phyloP scores from a whole-genome alignment of 2,113 vertebrate species.

The Polypterus bichir region DNA sequence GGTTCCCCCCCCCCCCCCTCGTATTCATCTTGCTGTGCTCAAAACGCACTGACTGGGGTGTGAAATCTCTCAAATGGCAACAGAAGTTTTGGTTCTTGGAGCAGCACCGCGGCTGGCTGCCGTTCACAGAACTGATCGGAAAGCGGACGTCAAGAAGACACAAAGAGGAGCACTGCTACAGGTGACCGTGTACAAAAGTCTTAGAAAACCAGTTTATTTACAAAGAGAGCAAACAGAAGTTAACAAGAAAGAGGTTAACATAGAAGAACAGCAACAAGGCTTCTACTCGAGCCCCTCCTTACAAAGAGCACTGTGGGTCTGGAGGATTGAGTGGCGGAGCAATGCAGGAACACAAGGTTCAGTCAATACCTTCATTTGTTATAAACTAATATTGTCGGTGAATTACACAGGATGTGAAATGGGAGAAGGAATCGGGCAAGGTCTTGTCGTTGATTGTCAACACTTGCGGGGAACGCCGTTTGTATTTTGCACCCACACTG shows the following conservation, averaged over 20 bases:
- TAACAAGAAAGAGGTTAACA: conserved; percentile 2
- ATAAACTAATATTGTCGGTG: too few relatives aligned
- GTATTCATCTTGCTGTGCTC: too few relatives aligned
- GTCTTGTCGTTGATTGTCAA: too few relatives aligned
- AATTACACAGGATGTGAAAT: too few relatives aligned
- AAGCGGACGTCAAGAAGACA: neutral
- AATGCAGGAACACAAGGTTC: neutral
- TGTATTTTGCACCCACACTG: too few relatives aligned
- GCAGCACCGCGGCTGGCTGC: neutral
- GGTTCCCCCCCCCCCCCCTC: too few relatives aligned
- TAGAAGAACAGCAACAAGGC: neutral
- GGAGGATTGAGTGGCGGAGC: too few relatives aligned
- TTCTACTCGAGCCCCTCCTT: neutral
- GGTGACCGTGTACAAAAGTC: conserved; percentile 10
- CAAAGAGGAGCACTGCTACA: neutral
- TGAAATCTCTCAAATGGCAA: neutral
- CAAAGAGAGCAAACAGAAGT: conserved; percentile 6
- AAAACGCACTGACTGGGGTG: too few relatives aligned
- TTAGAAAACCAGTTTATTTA: conserved; percentile 18
- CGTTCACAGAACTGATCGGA: too few relatives aligned
- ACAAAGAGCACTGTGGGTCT: conserved; percentile 5
- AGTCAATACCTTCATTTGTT: too few relatives aligned
- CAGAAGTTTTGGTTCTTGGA: neutral
- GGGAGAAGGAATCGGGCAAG: too few relatives aligned
- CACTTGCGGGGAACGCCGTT: too few relatives aligned